These are phyloP conservation scores for Rhaphigaster nebulosa DNA, from an alignment of 2,888 invertebrate species.

Conservation along the genomic window DNA sequence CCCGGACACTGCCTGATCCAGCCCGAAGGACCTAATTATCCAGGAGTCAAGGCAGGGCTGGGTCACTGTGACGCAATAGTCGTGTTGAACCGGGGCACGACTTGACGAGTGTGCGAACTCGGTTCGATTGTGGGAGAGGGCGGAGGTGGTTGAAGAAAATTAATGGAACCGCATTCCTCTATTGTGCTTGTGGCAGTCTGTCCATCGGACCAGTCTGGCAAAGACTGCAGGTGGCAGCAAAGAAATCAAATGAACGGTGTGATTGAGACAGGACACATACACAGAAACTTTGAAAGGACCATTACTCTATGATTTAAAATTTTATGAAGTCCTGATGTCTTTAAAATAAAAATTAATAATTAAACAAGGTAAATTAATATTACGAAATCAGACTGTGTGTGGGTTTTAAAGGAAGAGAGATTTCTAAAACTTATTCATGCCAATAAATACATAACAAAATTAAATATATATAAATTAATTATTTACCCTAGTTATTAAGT, in stretches of 20 bases:
- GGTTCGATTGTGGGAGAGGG: background rate
- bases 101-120: slow-evolving; percentile 30
- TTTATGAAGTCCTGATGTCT: no score
- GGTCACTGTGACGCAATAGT: slow-evolving; percentile 13
- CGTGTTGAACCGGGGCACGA: background rate
- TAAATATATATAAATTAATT: no score
- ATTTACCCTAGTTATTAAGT: no score
- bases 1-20: background rate
- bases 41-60: slow-evolving; percentile 28
- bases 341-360: no score
- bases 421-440: no score
- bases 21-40: slow-evolving; percentile 7
- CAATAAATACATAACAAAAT: no score
- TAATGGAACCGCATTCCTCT: slow-evolving; percentile 14
- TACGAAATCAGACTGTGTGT: no score
- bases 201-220: no score
- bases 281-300: background rate
- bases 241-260: background rate
- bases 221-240: background rate
- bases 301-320: background rate
- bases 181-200: background rate
- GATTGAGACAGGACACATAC: background rate
- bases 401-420: no score
- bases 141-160: background rate
- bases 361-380: no score